These are phyloP conservation scores for Triplophysa siluroides DNA, from an alignment of 2,113 vertebrate species.

Conservation along the genomic window DNA sequence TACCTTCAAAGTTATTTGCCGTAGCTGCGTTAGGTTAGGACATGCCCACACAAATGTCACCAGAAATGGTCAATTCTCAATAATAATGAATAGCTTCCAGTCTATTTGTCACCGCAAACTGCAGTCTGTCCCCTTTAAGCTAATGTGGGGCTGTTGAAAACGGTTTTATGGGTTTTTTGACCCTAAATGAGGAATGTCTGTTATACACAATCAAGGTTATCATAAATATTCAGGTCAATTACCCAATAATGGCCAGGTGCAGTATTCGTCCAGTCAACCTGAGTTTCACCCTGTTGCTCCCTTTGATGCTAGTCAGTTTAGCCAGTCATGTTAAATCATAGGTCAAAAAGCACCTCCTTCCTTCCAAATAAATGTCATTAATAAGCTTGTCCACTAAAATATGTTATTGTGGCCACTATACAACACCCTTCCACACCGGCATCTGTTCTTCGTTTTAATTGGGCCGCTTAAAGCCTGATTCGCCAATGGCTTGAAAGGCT, in stretches of 20 bases:
- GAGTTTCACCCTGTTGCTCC: conserved; percentile 22
- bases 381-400: conserved; percentile 25
- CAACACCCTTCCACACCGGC: conserved; percentile 44
- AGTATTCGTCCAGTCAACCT: conserved; percentile 33
- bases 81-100: neutral
- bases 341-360: conserved; percentile 4
- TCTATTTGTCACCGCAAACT: neutral
- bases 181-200: conserved; percentile 19
- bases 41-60: neutral
- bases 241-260: conserved; percentile 41
- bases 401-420: conserved; percentile 38
- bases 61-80: neutral
- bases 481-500: conserved; percentile 47
- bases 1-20: neutral
- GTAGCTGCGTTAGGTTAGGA: neutral
- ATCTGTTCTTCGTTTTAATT: conserved; percentile 55
- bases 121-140: neutral
- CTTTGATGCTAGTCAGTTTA: conserved; percentile 42
- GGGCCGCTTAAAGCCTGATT: conserved; percentile 19
- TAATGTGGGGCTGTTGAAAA: neutral
- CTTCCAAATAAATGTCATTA: conserved; percentile 32
- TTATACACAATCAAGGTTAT: conserved; percentile 36
- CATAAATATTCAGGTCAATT: conserved; percentile 41
- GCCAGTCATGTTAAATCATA: conserved; percentile 8
- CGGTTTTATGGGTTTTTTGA: neutral